phyloP scores from a whole-genome alignment of 2,113 vertebrate species.

The Ochotona curzoniae region DNA sequence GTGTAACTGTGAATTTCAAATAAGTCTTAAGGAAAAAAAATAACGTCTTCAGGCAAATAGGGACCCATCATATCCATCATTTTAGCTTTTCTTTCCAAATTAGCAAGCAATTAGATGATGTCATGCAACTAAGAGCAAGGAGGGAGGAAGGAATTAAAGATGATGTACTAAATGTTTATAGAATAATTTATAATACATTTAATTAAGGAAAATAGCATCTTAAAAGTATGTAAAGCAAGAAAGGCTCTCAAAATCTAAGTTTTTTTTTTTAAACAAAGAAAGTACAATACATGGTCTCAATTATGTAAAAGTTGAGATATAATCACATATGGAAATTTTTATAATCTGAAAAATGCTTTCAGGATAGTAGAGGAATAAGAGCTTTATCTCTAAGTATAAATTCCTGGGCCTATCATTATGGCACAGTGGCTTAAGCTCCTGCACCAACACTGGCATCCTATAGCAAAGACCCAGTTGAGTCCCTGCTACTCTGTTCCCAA shows the following conservation, averaged over 20 bases:
- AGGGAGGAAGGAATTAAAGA: slow-evolving; percentile 13
- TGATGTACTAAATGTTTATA: not conserved
- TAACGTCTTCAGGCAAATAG: not conserved
- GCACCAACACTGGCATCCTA: no score
- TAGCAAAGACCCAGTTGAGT: no score
- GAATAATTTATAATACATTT: slow-evolving; percentile 23
- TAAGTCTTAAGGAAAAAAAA: no score
- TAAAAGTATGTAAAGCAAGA: slow-evolving; percentile 43
- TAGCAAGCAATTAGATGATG: not conserved
- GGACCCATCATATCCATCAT: not conserved
- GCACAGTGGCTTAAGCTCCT: no score
- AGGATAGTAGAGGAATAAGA: not conserved
- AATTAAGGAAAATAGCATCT: slow-evolving; percentile 29
- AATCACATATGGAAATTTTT: slow-evolving; percentile 27
- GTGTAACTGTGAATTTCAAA: no score
- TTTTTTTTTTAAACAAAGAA: not conserved
- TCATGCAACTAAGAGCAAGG: not conserved
- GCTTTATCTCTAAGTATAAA: no score
- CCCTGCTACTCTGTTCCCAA: no score
- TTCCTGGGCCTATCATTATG: no score
- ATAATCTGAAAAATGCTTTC: not conserved
- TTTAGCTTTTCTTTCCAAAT: slow-evolving; percentile 12
- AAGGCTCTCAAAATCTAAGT: not conserved
- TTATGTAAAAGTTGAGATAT: slow-evolving; percentile 17
- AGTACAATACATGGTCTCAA: not conserved